Percentiles rank a stretch among this genome's conserved stretches.
These are phyloP conservation scores for Philotrypesis tridentata DNA, from an alignment of 1,140 invertebrate genomes.

Conservation along the genomic window DNA sequence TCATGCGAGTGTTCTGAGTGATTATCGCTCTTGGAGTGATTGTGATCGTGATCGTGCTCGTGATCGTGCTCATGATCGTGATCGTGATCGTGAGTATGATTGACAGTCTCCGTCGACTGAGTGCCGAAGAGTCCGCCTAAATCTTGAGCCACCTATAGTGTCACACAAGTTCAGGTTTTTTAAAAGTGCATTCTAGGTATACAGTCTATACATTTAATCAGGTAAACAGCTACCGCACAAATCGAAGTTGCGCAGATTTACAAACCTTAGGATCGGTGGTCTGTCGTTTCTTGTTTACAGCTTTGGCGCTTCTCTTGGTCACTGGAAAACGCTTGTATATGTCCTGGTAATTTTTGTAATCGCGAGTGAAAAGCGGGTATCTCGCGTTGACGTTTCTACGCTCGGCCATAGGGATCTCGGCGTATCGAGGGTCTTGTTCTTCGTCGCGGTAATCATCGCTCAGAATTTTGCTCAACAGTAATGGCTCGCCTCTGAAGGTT, in stretches of 20 bases:
- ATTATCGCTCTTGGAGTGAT: constrained; percentile 58
- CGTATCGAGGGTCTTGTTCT: constrained; percentile 19
- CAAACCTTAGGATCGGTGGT: constrained; percentile 65
- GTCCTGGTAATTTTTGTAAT: constrained; percentile 58
- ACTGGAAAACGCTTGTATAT: constrained; percentile 65
- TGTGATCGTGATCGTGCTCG: constrained; percentile 61
- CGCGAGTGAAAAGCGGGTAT: constrained; percentile 60
- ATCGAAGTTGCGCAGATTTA: constrained; percentile 44
- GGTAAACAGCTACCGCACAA: no score
- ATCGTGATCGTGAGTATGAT: constrained; percentile 60
- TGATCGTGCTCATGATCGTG: constrained; percentile 53
- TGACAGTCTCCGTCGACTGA: constrained; percentile 52
- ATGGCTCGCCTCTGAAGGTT: not conserved
- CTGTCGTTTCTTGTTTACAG: constrained; percentile 56
- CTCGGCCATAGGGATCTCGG: constrained; percentile 27
- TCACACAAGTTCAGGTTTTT: not conserved
- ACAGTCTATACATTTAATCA: not conserved
- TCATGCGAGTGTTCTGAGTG: constrained; percentile 61
- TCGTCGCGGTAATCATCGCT: not conserved
- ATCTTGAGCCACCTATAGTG: constrained; percentile 65
- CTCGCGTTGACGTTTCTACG: constrained; percentile 65
- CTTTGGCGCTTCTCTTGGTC: constrained; percentile 66
- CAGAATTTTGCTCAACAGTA: constrained; percentile 11
- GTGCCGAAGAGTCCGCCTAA: constrained; percentile 65
- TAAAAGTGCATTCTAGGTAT: not conserved